phyloP scores from a whole-genome alignment of 53 echinoderm and acorn worm genomes.

The Mesocentrotus franciscanus region DNA sequence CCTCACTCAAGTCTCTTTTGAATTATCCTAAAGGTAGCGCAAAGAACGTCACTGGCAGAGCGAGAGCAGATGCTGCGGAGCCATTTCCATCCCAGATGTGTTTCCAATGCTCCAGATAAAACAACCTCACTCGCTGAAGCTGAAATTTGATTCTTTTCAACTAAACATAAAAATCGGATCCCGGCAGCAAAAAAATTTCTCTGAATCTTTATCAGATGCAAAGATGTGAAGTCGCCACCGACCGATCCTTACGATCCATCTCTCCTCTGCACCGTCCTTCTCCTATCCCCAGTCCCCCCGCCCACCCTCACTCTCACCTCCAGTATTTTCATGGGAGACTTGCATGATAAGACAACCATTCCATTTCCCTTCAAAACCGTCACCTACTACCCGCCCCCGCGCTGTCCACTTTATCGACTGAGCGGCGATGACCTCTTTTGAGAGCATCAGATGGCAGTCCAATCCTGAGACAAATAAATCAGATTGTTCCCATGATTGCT shows the following conservation, averaged over 20 bases:
- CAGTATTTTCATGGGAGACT: not conserved
- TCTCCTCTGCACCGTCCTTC: not conserved
- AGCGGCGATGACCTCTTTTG: not conserved
- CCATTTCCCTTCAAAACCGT: not conserved
- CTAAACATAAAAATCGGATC: not conserved
- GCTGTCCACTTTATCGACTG: constrained; percentile 5
- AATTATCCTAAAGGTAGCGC: constrained; percentile 8
- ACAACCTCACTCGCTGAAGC: not conserved
- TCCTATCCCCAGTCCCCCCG: not conserved
- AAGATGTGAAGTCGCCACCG: not conserved
- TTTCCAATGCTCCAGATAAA: constrained; percentile 1
- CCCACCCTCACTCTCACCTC: not conserved
- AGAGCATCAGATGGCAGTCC: constrained; percentile 1
- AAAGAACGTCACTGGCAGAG: constrained; percentile 17
- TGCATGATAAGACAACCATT: constrained; percentile 1
- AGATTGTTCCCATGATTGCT: constrained; percentile 1
- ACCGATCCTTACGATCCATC: not conserved
- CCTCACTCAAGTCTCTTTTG: not conserved
- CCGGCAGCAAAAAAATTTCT: not conserved
- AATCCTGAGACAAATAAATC: constrained; percentile 3
- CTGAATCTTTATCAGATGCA: not conserved
- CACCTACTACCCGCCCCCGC: not conserved
- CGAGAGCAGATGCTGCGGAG: not conserved
- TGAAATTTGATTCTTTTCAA: not conserved
- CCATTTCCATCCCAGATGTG: not conserved